These are phyloP conservation scores for Porites lutea DNA, from an alignment of 64 coral and sea anemone genomes.

Conservation along the genomic window DNA sequence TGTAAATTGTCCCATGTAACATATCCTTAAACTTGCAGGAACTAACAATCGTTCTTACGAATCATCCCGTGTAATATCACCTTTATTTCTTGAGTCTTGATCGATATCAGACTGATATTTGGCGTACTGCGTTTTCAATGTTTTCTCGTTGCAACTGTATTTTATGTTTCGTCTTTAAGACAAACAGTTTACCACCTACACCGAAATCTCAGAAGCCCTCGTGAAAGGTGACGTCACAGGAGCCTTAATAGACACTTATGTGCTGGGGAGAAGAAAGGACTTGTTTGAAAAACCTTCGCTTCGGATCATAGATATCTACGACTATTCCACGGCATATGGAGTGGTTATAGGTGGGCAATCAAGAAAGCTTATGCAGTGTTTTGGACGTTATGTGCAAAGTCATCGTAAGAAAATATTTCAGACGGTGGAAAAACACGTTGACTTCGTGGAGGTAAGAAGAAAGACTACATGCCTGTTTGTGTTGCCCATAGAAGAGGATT, in stretches of 20 bases:
- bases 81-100: no score
- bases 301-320: constrained; percentile 69
- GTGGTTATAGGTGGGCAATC: constrained; percentile 71
- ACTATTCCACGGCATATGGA: constrained; percentile 79
- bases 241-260: constrained; percentile 79
- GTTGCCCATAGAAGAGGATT: no score
- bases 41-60: no score
- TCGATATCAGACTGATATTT: no score
- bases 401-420: constrained; percentile 65
- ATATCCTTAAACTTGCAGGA: no score
- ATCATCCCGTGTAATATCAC: no score
- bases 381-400: constrained; percentile 56
- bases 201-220: constrained; percentile 62
- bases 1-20: no score
- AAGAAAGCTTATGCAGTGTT: constrained; percentile 62
- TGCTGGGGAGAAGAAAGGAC: constrained; percentile 61
- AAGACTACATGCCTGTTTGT: no score
- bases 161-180: constrained; percentile 2
- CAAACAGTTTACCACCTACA: constrained; percentile 55
- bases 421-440: constrained; percentile 46
- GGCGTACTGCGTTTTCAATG: no score
- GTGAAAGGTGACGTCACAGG: constrained; percentile 71
- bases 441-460: constrained; percentile 60
- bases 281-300: constrained; percentile 65
- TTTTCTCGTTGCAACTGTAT: background rate